These are phyloP conservation scores for Parazoanthus atlanticus DNA, from an alignment of 92 coral and sea anemone species.

Conservation along the genomic window DNA sequence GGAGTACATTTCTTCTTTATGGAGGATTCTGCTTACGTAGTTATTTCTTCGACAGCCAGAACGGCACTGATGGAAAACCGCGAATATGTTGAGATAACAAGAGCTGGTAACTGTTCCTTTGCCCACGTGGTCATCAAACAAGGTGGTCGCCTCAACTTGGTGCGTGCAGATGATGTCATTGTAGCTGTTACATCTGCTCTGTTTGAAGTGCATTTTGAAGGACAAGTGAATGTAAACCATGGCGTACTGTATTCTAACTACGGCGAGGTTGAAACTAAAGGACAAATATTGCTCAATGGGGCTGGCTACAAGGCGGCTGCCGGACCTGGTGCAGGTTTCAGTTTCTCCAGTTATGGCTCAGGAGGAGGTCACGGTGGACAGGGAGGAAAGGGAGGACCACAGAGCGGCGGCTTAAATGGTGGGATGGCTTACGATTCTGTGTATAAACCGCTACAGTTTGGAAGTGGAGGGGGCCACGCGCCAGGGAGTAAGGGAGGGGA, in stretches of 20 bases:
- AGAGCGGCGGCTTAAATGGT: constrained; percentile 25
- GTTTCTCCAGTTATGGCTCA: constrained; percentile 54
- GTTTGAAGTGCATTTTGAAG: constrained; percentile 68
- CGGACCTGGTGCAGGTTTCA: constrained; percentile 59
- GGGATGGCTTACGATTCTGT: constrained; percentile 69
- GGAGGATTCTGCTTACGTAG: constrained; percentile 55
- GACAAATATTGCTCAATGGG: constrained; percentile 56
- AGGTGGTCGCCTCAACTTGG: constrained; percentile 64
- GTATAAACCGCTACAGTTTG: constrained; percentile 60
- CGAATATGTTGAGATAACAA: constrained; percentile 64
- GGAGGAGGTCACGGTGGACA: constrained; percentile 77
- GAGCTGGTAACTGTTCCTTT: constrained; percentile 66
- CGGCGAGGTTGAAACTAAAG: constrained; percentile 65
- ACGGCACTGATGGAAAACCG: constrained; percentile 73
- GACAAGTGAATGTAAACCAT: constrained; percentile 61
- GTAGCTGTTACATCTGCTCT: constrained; percentile 66
- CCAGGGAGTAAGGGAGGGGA: constrained; percentile 52
- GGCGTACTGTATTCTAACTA: constrained; percentile 61
- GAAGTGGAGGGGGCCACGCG: constrained; percentile 73
- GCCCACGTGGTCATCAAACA: constrained; percentile 64
- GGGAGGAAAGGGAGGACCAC: constrained; percentile 56
- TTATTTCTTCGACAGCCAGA: constrained; percentile 65
- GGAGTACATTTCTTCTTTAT: constrained; percentile 69
- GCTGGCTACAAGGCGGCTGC: constrained; percentile 53
- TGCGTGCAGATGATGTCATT: constrained; percentile 55